Base-by-base conservation (phyloP, 2,113 vertebrate genomes). In the Hippolais icterina region DNA sequence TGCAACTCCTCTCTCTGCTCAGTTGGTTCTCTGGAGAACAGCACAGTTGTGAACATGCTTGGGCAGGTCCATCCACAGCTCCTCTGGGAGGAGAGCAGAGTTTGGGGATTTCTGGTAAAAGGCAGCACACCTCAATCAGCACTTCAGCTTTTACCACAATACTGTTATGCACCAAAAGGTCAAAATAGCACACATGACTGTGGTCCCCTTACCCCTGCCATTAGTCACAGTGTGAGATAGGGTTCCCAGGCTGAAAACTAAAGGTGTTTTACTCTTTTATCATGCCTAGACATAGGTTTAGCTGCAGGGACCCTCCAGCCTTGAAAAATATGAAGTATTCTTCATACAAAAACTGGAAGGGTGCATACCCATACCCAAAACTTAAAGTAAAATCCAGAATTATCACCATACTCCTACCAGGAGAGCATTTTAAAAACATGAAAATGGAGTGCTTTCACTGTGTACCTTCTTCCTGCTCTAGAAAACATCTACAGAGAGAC, bases 171-270 rank as follows among this genome's bases (percentile, higher is more conserved):
- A 18, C n/a, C 17, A 39, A 33, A 54, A 57, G 46, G 37, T 78
- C n/a, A 49, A 59, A 71, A 63, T 0, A 71, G 19, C n/a, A 76
- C 25, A 29, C 8, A 2, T 0, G 0, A 2, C 1, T 28, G 9
- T 57, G 35, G 17, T 76, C 21, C 12, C 24, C 15, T 65, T 41
- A 22, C 10, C 42, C 21, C 11, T 80, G 42, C 37, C 61, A 12
- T 15, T 57, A 47, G 42, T 33, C 14, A 2, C 22, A 41, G 24
- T 49, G 66, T 59, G 44, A 66, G 61, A 44, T 0, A 66, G 33
- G 11, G 37, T n/a, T 89, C 31, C 46, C 42, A 41, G 37, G 15
- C 54, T 23, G 25, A 17, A 44, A 52, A 47, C 41, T 44, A 47
- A 56, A 70, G 10, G 11, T 33, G 22, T 31, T 57, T 66, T 42